phyloP scores from a whole-genome alignment of 2,888 invertebrate genomes.

The Chirona hameri region DNA sequence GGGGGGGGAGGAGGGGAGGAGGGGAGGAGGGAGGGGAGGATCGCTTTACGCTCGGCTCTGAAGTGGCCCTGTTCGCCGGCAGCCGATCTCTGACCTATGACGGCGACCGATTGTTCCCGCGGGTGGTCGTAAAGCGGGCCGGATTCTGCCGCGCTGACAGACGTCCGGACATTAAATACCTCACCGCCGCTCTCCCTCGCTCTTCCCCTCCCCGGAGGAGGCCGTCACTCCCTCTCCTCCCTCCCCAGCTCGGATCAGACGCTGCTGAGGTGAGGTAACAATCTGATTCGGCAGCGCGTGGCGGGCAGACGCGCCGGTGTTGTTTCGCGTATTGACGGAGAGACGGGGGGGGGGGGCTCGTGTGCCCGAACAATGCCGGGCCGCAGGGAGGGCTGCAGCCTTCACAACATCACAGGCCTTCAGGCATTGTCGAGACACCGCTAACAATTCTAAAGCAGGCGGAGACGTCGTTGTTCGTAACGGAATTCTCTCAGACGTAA shows the following conservation, averaged over 20 bases:
- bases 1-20: not conserved
- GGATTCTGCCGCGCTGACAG: not conserved
- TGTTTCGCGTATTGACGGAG: too few relatives aligned
- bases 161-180: not conserved
- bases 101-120: not conserved
- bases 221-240: not conserved
- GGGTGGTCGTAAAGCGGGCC: conserved; percentile 1
- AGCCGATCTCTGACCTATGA: not conserved
- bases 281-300: not conserved
- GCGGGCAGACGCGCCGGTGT: too few relatives aligned
- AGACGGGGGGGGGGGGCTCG: too few relatives aligned
- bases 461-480: too few relatives aligned
- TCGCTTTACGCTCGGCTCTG: not conserved
- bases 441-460: too few relatives aligned
- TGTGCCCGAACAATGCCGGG: too few relatives aligned
- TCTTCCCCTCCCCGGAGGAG: too few relatives aligned
- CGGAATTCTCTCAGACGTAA: too few relatives aligned
- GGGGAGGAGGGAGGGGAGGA: not conserved
- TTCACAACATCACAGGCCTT: too few relatives aligned
- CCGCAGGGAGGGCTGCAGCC: too few relatives aligned
- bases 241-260: not conserved
- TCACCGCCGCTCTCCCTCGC: too few relatives aligned
- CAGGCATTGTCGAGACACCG: too few relatives aligned
- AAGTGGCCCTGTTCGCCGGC: not conserved
- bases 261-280: not conserved